A percentile compares a stretch with the other conserved stretches of the same genome.
These are phyloP conservation scores for Solenodon paradoxus DNA, from an alignment of 2,113 vertebrate species.

Conservation along the genomic window DNA sequence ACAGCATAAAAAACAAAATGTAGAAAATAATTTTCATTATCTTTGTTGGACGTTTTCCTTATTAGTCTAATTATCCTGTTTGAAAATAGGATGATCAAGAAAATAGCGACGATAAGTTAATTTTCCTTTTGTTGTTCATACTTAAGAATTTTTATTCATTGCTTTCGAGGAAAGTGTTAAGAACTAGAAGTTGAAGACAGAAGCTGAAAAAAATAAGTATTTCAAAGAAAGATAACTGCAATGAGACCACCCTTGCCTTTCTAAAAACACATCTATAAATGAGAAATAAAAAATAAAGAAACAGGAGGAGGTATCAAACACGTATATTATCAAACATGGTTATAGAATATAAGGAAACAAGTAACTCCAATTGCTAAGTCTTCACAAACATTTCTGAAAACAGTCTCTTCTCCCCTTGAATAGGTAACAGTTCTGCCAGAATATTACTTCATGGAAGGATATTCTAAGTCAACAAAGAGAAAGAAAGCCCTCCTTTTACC, in stretches of 20 bases:
- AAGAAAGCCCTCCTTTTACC: background rate
- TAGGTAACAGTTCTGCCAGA: background rate
- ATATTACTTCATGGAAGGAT: background rate
- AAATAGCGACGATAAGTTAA: background rate
- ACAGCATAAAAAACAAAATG: background rate
- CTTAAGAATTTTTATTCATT: background rate
- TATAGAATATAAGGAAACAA: background rate
- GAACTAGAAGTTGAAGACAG: conserved; percentile 32
- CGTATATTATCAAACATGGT: background rate
- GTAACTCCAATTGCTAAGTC: background rate
- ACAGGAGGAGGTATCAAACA: background rate
- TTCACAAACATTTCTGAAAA: conserved; percentile 7
- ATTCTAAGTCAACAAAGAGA: background rate
- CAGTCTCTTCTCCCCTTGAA: background rate
- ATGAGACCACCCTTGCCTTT: background rate
- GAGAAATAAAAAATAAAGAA: background rate
- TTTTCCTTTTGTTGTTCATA: background rate
- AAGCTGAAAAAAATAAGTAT: background rate
- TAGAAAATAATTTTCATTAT: background rate
- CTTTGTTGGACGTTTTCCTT: background rate
- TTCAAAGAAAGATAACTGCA: background rate
- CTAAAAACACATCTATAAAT: background rate
- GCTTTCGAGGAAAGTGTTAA: background rate
- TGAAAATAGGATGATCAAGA: background rate
- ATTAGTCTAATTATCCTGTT: background rate